These are phyloP conservation scores for Naja naja DNA, from an alignment of 2,113 vertebrate genomes.

Conservation along the genomic window DNA sequence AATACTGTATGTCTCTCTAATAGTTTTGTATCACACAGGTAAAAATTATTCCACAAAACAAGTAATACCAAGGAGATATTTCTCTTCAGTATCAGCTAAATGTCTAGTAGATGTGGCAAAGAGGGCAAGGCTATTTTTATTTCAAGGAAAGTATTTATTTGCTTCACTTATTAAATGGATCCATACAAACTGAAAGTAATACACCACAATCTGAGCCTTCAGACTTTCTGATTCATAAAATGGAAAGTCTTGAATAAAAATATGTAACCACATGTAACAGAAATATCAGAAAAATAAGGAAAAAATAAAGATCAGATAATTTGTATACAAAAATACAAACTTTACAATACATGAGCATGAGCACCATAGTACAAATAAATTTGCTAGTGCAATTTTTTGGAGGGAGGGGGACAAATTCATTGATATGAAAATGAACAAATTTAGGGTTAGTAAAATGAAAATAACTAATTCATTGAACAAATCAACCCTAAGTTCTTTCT, in stretches of 20 bases:
- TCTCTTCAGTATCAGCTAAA: too few relatives aligned
- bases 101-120: too few relatives aligned
- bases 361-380: neutral
- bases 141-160: too few relatives aligned
- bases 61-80: too few relatives aligned
- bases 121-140: too few relatives aligned
- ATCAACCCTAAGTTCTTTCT: neutral
- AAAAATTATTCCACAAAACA: too few relatives aligned
- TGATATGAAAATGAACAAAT: neutral
- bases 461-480: neutral
- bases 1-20: too few relatives aligned
- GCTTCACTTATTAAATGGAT: too few relatives aligned
- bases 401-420: neutral
- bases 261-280: neutral
- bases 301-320: neutral
- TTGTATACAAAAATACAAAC: neutral
- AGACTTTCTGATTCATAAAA: neutral
- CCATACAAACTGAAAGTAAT: neutral
- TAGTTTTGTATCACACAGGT: too few relatives aligned
- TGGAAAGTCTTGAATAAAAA: neutral
- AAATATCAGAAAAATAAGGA: neutral
- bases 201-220: neutral
- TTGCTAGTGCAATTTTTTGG: neutral
- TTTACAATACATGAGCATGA: neutral
- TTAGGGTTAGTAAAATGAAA: neutral